Evolutionary conservation across 2,113 vertebrate species (phyloP).

Genomic region (Odocoileus virginianus): DNA sequence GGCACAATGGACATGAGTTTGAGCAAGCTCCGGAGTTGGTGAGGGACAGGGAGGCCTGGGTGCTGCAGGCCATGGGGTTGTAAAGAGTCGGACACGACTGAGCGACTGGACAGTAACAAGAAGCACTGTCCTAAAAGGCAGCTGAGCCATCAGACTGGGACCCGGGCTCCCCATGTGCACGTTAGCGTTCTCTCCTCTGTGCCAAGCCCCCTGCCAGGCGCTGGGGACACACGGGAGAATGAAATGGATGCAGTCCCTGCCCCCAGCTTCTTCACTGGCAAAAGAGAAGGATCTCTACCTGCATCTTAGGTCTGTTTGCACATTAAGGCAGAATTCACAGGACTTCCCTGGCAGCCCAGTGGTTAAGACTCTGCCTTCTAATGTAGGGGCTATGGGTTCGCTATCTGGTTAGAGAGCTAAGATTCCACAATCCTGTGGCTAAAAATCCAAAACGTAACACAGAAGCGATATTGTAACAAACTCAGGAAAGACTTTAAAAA

Average conservation of each 20-base stretch:
- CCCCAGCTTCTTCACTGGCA: background rate
- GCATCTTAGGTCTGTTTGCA: background rate
- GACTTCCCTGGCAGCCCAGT: background rate
- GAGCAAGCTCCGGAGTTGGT: fast-evolving
- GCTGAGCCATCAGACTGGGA: fast-evolving
- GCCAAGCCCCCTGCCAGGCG: background rate
- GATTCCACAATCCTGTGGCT: background rate
- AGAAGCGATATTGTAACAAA: background rate
- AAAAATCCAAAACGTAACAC: background rate
- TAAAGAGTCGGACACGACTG: background rate
- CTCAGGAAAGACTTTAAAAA: background rate
- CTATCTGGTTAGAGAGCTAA: background rate
- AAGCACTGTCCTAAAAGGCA: background rate
- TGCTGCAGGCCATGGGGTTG: background rate
- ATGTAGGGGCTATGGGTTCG: background rate
- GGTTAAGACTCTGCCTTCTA: background rate
- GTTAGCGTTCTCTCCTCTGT: background rate
- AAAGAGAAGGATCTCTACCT: background rate
- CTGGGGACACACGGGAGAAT: background rate
- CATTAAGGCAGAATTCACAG: background rate
- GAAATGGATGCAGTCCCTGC: background rate
- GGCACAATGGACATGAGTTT: background rate
- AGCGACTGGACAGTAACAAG: background rate
- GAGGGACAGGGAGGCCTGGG: background rate
- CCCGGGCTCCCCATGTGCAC: fast-evolving